phyloP scores from a whole-genome alignment of 2,888 invertebrate species.

The Heteromyza rotundicornis region DNA sequence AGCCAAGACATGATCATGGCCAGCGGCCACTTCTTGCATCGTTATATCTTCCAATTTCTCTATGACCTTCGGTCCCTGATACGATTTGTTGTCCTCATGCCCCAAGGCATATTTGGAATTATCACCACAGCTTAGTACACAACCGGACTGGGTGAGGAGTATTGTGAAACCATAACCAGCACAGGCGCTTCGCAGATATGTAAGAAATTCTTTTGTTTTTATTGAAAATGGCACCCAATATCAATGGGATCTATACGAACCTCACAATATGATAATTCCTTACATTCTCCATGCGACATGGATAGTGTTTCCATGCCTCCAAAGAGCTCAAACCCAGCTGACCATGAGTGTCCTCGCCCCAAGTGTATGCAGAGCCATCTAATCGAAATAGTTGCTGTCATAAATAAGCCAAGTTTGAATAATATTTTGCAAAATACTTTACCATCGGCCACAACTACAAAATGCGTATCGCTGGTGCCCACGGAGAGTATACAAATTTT shows the following conservation, averaged over 20 bases:
- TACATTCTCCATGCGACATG: conserved; percentile 68
- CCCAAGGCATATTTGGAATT: conserved; percentile 71
- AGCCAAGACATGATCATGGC: conserved; percentile 70
- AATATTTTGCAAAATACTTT: conserved; percentile 19
- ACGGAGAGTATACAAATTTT: conserved; percentile 65
- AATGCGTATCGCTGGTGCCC: conserved; percentile 67
- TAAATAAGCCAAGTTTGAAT: background rate
- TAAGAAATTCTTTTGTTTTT: background rate
- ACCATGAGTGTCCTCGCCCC: conserved; percentile 73
- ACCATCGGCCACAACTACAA: conserved; percentile 67
- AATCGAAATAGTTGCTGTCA: too few relatives aligned
- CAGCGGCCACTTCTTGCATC: conserved; percentile 68
- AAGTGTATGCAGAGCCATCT: conserved; percentile 71
- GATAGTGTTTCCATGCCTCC: conserved; percentile 65
- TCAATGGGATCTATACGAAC: conserved; percentile 47
- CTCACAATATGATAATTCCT: conserved; percentile 68
- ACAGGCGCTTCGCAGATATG: conserved; percentile 64
- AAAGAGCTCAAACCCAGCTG: conserved; percentile 69
- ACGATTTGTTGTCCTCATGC: conserved; percentile 67
- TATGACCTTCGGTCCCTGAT: conserved; percentile 67
- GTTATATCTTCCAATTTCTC: conserved; percentile 66
- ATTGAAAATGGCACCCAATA: background rate
- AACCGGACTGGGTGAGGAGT: conserved; percentile 72
- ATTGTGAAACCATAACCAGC: conserved; percentile 73
- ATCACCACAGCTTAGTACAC: conserved; percentile 73